These are phyloP conservation scores for Falcunculus frontatus DNA, from an alignment of 2,113 vertebrate genomes.

Conservation along the genomic window DNA sequence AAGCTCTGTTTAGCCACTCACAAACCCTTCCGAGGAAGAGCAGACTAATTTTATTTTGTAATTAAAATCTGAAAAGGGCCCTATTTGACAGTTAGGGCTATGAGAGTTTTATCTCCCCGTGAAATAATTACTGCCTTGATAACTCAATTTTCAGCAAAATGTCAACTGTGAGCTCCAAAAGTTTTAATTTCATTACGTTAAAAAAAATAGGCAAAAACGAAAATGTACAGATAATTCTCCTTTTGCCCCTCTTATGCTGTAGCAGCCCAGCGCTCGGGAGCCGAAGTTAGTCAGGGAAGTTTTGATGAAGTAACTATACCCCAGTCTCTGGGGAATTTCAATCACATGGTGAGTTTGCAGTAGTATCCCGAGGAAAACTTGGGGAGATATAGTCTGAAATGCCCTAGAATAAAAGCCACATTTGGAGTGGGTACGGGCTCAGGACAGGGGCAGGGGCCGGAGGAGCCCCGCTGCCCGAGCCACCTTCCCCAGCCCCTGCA, in stretches of 20 bases:
- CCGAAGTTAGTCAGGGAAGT: neutral
- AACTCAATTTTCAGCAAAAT: constrained; percentile 83
- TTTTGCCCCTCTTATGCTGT: neutral
- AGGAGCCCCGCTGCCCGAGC: neutral
- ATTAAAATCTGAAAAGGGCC: constrained; percentile 83
- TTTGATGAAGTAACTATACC: neutral
- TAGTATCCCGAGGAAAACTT: neutral
- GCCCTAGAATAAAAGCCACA: neutral
- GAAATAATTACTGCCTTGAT: constrained; percentile 87
- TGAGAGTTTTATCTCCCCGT: constrained; percentile 82
- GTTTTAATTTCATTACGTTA: constrained; percentile 78
- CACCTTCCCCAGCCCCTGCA: neutral
- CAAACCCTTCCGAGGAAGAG: constrained; percentile 80
- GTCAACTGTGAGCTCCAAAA: constrained; percentile 77
- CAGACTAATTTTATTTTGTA: constrained; percentile 85
- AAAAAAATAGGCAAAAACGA: neutral
- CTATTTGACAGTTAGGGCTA: constrained; percentile 81
- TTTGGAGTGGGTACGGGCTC: neutral
- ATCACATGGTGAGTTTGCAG: neutral
- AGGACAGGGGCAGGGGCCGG: neutral
- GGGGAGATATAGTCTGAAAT: neutral
- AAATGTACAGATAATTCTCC: constrained; percentile 26
- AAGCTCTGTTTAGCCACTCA: constrained; percentile 86
- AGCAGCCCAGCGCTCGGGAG: neutral
- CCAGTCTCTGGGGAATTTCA: neutral